phyloP scores from a whole-genome alignment of 2,888 invertebrate genomes.

The Hermaeophaga mercurialis region DNA sequence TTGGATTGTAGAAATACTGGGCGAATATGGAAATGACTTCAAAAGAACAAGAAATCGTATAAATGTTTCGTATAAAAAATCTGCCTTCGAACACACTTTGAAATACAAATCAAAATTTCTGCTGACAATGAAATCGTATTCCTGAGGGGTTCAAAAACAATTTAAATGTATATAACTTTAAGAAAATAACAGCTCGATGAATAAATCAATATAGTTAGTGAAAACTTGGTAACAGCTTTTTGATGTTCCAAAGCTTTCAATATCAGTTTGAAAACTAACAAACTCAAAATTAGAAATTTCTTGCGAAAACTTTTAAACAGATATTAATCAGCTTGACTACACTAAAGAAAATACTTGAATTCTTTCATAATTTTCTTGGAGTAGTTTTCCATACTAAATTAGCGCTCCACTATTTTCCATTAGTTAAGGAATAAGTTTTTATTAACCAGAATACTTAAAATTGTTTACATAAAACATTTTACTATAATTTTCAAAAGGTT shows the following conservation, averaged over 20 bases:
- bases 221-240: constrained; percentile 13
- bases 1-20: too few species aligned
- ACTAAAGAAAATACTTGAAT: constrained; percentile 1
- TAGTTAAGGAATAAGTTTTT: neutral
- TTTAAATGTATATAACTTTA: constrained; percentile 3
- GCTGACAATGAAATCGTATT: neutral
- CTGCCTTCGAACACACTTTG: neutral
- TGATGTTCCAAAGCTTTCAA: constrained; percentile 10
- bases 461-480: constrained; percentile 4
- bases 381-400: neutral
- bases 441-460: neutral
- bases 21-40: too few species aligned
- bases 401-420: neutral
- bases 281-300: constrained; percentile 12
- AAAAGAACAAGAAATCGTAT: too few species aligned
- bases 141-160: constrained; percentile 4
- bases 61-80: neutral
- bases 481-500: constrained; percentile 3
- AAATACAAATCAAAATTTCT: neutral
- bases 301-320: constrained; percentile 10
- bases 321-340: constrained; percentile 9
- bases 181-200: neutral
- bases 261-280: constrained; percentile 10
- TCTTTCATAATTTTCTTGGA: constrained; percentile 16
- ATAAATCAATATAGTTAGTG: constrained; percentile 9